A percentile compares a stretch with the other conserved stretches of the same genome.
These are phyloP conservation scores for Pseudomyrmex gracilis DNA, from an alignment of 1,140 invertebrate genomes.

Conservation along the genomic window DNA sequence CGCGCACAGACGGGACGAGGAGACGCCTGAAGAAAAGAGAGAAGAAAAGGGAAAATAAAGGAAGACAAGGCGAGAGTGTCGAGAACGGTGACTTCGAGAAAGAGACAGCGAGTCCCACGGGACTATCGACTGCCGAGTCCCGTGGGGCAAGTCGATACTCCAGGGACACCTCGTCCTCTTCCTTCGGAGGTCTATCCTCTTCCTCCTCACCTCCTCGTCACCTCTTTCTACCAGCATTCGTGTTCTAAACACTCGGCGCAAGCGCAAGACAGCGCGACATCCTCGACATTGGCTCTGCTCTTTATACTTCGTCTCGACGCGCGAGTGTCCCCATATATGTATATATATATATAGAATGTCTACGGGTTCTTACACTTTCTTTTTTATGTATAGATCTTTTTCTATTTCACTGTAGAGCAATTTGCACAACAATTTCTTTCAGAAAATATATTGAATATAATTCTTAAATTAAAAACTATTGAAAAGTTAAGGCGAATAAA, in stretches of 20 bases:
- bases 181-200: slow-evolving; percentile 67
- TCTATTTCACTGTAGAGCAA: background rate
- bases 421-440: background rate
- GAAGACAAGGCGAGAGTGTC: slow-evolving; percentile 35
- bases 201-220: slow-evolving; percentile 75
- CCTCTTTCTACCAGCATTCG: slow-evolving; percentile 79
- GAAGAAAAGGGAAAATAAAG: slow-evolving; percentile 52
- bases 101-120: slow-evolving; percentile 82
- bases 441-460: background rate
- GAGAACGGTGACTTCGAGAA: slow-evolving; percentile 63
- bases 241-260: slow-evolving; percentile 82
- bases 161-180: slow-evolving; percentile 79
- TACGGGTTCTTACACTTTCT: background rate
- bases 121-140: slow-evolving; percentile 85
- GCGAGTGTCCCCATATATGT: background rate
- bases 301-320: slow-evolving; percentile 68
- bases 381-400: background rate
- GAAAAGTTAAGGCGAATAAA: no score
- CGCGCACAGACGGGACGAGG: slow-evolving; percentile 50
- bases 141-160: slow-evolving; percentile 85
- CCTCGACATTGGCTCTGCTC: slow-evolving; percentile 60
- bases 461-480: background rate
- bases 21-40: slow-evolving; percentile 40
- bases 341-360: background rate
- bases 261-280: slow-evolving; percentile 71